Evolutionary conservation across 2,113 vertebrate genomes (phyloP), one percentile per base, ranked within the genome.

Genomic region (Neomonachus schauinslandi): DNA sequence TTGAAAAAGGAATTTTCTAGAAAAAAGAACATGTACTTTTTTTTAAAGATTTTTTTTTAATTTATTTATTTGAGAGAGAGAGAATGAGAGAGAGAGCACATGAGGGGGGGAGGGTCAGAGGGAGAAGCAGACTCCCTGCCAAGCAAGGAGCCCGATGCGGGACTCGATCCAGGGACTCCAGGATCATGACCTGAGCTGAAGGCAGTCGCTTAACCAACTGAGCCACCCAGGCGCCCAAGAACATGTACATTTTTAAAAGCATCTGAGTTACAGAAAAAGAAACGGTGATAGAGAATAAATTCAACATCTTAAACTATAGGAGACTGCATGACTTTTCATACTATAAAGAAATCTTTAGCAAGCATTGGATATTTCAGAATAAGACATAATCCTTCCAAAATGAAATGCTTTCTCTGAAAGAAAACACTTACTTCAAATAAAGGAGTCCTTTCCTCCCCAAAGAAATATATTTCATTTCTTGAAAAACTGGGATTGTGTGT

Each of bases 361-460:
- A 86, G 7, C 46, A 67, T 9, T 86, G 42, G 92, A 26, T 79
- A 79, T 63, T 86, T 93, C 46, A 86, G 72, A 86, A 86, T 26
- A 77, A 93, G 26, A 77, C 46, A 93, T n/a, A 53, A 77, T 93
- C n/a, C 42, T 85, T 85, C 69, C 53, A 77, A 65, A 86, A 77
- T 6, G 46, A 53, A 86, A 86, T 86, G 28, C 46, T 93, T 86
- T 86, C 61, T 57, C 7, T 71, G 31, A 85, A 69, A 79, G 42
- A 61, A 94, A 33, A 71, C n/a, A 71, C 21, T 55, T 65, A 67
- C 36, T 14, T 55, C 39, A 79, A 53, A 65, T 65, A 85, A 9
- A 8, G 13, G 16, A 31, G 33, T 18, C 42, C 12, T 61, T 74
- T 65, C 57, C 33, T 76, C 57, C 14, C 61, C 69, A 84, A 79